Conservation (phyloP, 2,113 vertebrate species). For the Semnopithecus entellus region DNA sequence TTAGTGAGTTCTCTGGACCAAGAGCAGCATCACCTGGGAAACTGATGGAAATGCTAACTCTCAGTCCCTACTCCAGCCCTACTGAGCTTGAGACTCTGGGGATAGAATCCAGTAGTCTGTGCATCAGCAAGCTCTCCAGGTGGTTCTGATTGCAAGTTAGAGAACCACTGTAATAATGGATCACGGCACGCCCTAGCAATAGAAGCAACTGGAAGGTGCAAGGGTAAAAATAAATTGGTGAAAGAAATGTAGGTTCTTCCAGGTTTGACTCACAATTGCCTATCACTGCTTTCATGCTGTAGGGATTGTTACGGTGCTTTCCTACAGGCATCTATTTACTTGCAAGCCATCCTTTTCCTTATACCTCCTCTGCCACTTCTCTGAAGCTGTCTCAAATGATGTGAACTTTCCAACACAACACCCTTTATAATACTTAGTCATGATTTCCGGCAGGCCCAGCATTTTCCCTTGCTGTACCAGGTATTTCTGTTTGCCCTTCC, state of each 20-base stretch:
- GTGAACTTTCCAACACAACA: background rate
- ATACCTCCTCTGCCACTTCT: background rate
- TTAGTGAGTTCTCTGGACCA: background rate
- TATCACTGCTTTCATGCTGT: background rate
- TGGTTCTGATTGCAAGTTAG: background rate
- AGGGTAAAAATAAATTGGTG: background rate
- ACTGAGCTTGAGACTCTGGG: background rate
- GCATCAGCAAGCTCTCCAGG: background rate
- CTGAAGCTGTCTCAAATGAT: background rate
- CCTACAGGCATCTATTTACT: background rate
- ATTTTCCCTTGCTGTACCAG: no score
- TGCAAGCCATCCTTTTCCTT: background rate
- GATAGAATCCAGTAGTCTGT: background rate
- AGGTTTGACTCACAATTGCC: no score
- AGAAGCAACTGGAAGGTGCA: background rate
- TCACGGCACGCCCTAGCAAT: rapidly evolving
- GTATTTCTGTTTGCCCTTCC: background rate
- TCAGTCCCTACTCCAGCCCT: background rate
- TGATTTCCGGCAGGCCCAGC: background rate
- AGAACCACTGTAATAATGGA: background rate
- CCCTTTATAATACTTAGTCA: no score
- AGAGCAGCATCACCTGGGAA: background rate
- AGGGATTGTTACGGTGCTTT: background rate
- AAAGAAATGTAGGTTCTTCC: background rate
- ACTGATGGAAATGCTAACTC: background rate